A percentile compares a stretch with the other conserved stretches of the same genome.
Conservation (phyloP, 2,113 vertebrate genomes). For the Pelecanoides urinatrix region DNA sequence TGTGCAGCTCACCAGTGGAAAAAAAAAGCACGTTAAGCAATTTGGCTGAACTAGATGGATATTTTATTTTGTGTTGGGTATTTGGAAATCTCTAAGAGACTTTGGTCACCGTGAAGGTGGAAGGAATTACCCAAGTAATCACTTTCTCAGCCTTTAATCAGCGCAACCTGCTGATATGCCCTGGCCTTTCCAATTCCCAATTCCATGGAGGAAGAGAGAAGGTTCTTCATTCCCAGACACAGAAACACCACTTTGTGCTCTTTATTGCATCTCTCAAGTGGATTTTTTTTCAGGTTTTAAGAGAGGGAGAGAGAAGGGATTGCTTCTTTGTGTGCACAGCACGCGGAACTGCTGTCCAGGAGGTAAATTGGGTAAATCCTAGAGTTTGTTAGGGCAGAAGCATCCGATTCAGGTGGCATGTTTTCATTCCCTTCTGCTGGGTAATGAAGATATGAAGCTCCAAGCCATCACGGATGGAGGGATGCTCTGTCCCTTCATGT, state of each 20-base stretch:
- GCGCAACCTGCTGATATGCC: neutral
- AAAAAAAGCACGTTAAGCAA: neutral
- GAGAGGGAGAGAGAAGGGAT: neutral
- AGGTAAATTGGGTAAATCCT: neutral
- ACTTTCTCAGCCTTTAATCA: neutral
- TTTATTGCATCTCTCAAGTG: neutral
- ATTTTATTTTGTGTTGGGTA: neutral
- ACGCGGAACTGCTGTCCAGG: neutral
- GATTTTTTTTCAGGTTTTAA: neutral
- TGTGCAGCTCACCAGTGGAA: neutral
- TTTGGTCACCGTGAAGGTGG: neutral
- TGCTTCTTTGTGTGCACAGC: neutral
- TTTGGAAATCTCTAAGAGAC: neutral
- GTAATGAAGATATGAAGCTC: neutral
- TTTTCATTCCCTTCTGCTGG: neutral
- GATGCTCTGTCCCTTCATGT: neutral
- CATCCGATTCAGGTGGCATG: neutral
- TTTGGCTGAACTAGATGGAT: neutral
- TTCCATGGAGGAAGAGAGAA: neutral
- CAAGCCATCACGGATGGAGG: neutral
- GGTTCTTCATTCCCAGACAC: neutral
- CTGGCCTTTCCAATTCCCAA: neutral
- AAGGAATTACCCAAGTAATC: neutral
- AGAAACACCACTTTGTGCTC: neutral
- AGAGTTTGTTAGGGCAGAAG: neutral